Conservation (phyloP, 2,797 vertebrate species). For the Limosa lapponica region DNA sequence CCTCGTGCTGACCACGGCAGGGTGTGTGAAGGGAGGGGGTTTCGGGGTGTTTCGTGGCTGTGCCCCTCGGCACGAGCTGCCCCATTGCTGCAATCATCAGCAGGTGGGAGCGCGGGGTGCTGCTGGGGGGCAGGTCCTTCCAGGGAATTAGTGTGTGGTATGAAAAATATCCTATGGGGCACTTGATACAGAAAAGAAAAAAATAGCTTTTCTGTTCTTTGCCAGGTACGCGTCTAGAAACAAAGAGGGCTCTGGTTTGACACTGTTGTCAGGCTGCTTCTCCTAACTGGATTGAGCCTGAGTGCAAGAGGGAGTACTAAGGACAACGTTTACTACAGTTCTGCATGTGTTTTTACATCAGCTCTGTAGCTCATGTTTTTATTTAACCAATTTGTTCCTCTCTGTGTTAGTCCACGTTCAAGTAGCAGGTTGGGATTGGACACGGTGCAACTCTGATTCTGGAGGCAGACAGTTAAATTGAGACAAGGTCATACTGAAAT, state of each 20-base stretch:
- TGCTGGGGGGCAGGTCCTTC: neutral
- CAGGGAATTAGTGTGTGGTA: neutral
- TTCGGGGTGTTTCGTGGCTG: neutral
- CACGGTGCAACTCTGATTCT: neutral
- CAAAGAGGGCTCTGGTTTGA: neutral
- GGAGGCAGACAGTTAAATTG: neutral
- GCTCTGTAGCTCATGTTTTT: neutral
- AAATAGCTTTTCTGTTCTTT: neutral
- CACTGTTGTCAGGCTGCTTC: neutral
- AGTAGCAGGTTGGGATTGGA: neutral
- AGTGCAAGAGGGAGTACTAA: neutral
- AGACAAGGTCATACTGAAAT: neutral
- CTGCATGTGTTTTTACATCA: neutral
- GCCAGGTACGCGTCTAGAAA: neutral
- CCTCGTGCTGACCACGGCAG: fast-evolving
- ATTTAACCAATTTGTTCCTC: neutral
- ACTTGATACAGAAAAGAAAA: neutral
- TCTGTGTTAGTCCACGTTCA: neutral
- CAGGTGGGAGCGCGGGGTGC: neutral
- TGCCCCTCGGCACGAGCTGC: neutral
- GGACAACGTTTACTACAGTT: no score
- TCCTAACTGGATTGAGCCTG: neutral
- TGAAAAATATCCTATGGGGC: neutral
- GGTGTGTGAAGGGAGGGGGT: no score
- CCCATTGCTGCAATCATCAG: neutral